Evolutionary conservation across 2,797 vertebrate species (phyloP).

Genomic region (Heteromormyrus szaboi): DNA sequence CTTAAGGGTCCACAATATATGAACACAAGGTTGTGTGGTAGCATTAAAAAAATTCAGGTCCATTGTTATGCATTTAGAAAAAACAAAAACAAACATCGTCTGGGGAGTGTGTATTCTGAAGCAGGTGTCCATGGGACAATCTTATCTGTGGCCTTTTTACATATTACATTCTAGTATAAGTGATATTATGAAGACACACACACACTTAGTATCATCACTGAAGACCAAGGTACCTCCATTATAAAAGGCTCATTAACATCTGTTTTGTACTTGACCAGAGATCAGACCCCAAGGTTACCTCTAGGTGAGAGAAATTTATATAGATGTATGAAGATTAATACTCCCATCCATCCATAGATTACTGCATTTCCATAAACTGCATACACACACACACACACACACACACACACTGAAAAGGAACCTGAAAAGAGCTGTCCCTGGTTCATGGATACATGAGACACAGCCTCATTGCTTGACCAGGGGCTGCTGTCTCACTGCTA

Average conservation of each 20-base stretch:
- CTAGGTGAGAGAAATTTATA: slow-evolving; percentile 45
- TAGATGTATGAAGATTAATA: not conserved
- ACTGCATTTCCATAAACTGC: slow-evolving; percentile 13
- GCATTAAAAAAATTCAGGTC: not conserved
- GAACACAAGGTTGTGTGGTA: not conserved
- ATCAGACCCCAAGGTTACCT: slow-evolving; percentile 48
- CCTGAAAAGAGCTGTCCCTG: not conserved
- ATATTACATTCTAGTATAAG: slow-evolving; percentile 45
- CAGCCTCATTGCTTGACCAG: not conserved
- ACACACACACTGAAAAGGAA: slow-evolving; percentile 42
- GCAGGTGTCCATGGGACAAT: slow-evolving; percentile 61
- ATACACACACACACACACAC: slow-evolving; percentile 55
- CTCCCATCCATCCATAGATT: not conserved
- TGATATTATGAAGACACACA: slow-evolving; percentile 33
- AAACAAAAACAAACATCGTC: not conserved
- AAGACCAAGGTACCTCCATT: slow-evolving; percentile 21
- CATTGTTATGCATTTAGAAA: not conserved
- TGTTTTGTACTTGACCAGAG: slow-evolving; percentile 61
- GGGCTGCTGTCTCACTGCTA: not conserved
- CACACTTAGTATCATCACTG: not conserved
- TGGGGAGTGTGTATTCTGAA: slow-evolving; percentile 1
- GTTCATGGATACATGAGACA: not conserved
- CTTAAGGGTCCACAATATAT: not conserved
- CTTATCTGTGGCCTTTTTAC: slow-evolving; percentile 66
- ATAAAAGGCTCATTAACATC: slow-evolving; percentile 52